Base-by-base conservation (phyloP, 2,888 invertebrate genomes). In the Plagiodera versicolora region DNA sequence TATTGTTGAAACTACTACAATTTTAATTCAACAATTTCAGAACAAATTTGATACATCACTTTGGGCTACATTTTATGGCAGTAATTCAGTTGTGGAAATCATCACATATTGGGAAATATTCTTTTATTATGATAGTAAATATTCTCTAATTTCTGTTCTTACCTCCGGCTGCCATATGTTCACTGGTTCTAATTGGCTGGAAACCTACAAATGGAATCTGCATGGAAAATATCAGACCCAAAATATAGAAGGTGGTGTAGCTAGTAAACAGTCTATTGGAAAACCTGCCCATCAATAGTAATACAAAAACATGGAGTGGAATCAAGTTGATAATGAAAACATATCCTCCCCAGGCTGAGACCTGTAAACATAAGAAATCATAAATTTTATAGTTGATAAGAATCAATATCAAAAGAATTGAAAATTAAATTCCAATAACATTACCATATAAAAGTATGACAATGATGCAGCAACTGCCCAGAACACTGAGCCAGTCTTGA, bases 341-440 rank as follows among this genome's bases (percentile, higher is more conserved):
- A 78, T 99, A 99, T 67, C 99, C 99, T 71, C 99, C 99, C 99
- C 99, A 99, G 68, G 98, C 98, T 64, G 98, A 98, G 1, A 98
- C 91, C 92, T 92, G 77, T 48, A 82, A 78, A 61, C 30, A 30
- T 57, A n/a, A n/a, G n/a, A n/a, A n/a, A n/a, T n/a, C n/a, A n/a
- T n/a, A n/a, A n/a, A n/a, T n/a, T n/a, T n/a, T n/a, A n/a, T n/a
- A n/a, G n/a, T n/a, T n/a, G n/a, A n/a, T n/a, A n/a, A n/a, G n/a
- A n/a, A n/a, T n/a, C n/a, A n/a, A n/a, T n/a, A n/a, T n/a, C n/a
- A n/a, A n/a, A n/a, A n/a, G n/a, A n/a, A n/a, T n/a, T n/a, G n/a
- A n/a, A n/a, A n/a, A n/a, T n/a, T n/a, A n/a, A n/a, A n/a, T 6
- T 10, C 16, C 1, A 19, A 8, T 5, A 11, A 18, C 56, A 83